phyloP scores from a whole-genome alignment of 2,113 vertebrate species.

The Turnix velox region DNA sequence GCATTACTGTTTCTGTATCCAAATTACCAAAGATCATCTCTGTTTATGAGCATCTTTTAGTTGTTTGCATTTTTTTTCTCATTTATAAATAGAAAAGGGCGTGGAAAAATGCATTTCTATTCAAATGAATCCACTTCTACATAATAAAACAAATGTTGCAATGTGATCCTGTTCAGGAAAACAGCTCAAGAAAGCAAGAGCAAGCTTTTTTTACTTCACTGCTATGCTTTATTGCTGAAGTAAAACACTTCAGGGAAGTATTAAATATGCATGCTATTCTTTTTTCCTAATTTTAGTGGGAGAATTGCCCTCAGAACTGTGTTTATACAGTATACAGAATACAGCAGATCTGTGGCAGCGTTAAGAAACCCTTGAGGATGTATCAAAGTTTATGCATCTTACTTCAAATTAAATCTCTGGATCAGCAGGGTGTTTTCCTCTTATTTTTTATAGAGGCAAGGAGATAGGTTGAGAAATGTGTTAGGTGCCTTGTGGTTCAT shows the following conservation, averaged over 20 bases:
- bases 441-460: slow-evolving; percentile 20
- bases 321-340: slow-evolving; percentile 39
- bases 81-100: not conserved
- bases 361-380: slow-evolving; percentile 16
- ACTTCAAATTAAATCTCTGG: slow-evolving; percentile 37
- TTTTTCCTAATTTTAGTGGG: slow-evolving; percentile 38
- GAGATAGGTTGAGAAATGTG: slow-evolving; percentile 7
- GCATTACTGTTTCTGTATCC: not conserved
- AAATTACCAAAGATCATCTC: not conserved
- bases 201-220: slow-evolving; percentile 5
- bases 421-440: slow-evolving; percentile 15
- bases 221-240: slow-evolving; percentile 34
- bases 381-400: slow-evolving; percentile 45
- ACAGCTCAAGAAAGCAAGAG: slow-evolving; percentile 25
- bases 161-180: slow-evolving; percentile 16
- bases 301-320: slow-evolving; percentile 48
- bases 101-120: slow-evolving; percentile 16
- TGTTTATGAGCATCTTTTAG: not conserved
- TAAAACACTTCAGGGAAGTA: slow-evolving; percentile 41
- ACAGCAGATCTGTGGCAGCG: not conserved
- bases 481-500: not conserved
- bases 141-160: slow-evolving; percentile 58
- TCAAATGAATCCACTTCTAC: slow-evolving; percentile 23
- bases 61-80: not conserved
- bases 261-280: slow-evolving; percentile 38